Evolutionary conservation across 2,113 vertebrate genomes (phyloP).

Genomic region (Zosterops hypoxanthus): DNA sequence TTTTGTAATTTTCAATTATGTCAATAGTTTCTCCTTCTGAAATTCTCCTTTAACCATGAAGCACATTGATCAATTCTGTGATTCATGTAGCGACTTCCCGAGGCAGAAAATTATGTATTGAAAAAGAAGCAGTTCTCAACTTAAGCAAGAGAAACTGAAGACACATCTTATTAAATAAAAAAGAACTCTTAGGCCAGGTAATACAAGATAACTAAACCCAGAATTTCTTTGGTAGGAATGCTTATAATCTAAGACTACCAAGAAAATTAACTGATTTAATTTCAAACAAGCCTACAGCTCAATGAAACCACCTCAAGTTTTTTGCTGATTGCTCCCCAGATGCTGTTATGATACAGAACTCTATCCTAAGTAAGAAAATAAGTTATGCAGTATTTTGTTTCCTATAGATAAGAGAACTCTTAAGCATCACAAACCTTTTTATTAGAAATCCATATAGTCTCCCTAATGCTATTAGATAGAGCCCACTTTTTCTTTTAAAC

Average conservation of each 20-base stretch:
- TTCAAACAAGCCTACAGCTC: constrained; percentile 43
- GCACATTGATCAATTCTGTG: constrained; percentile 54
- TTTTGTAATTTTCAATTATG: constrained; percentile 41
- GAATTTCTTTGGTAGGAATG: constrained; percentile 38
- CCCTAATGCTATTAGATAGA: not conserved
- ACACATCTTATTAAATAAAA: not conserved
- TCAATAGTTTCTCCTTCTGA: constrained; percentile 39
- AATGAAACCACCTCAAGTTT: constrained; percentile 44
- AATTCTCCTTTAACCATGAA: constrained; percentile 27
- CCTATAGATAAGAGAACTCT: not conserved
- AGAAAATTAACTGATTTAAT: constrained; percentile 38
- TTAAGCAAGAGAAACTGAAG: constrained; percentile 64
- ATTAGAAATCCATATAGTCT: not conserved
- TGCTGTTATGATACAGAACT: not conserved
- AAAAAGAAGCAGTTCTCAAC: constrained; percentile 66
- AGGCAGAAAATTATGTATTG: constrained; percentile 59
- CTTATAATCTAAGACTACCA: not conserved
- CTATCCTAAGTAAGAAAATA: not conserved
- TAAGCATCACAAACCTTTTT: not conserved
- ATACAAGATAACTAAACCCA: constrained; percentile 25
- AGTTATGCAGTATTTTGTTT: not conserved
- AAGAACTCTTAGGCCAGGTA: not conserved
- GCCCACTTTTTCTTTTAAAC: not conserved
- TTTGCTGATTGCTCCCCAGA: constrained; percentile 17
- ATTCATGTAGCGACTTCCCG: not conserved